Evolutionary conservation across 2,113 vertebrate genomes (phyloP).

Genomic region (Gobiocypris rarus): DNA sequence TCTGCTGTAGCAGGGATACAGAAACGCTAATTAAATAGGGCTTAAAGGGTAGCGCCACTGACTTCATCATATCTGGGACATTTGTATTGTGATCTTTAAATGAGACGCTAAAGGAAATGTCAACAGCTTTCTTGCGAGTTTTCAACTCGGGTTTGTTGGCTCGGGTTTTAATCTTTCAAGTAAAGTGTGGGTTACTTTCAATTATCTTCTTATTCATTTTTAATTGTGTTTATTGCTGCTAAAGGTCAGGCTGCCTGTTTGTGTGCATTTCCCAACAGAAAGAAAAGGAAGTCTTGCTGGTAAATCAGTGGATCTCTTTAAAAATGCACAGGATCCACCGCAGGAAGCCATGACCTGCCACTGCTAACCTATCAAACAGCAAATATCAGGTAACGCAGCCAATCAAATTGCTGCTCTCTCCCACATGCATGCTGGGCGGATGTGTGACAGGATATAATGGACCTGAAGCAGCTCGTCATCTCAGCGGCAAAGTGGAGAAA

Average conservation of each 20-base stretch:
- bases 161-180: conserved; percentile 51
- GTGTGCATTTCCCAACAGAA: conserved; percentile 68
- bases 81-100: conserved; percentile 41
- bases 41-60: conserved; percentile 9
- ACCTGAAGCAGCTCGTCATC: conserved; percentile 5
- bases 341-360: conserved; percentile 70
- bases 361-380: conserved; percentile 76
- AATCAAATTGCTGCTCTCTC: conserved; percentile 60
- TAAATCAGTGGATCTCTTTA: conserved; percentile 73
- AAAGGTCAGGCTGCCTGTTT: conserved; percentile 78
- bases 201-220: conserved; percentile 83
- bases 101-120: conserved; percentile 63
- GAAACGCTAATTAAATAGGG: not conserved
- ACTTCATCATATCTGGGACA: conserved; percentile 35
- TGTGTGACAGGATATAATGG: conserved; percentile 35
- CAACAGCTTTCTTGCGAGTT: conserved; percentile 65
- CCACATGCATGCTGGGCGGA: conserved; percentile 44
- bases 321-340: conserved; percentile 71
- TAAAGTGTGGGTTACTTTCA: conserved; percentile 74
- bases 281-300: conserved; percentile 70
- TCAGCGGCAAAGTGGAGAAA: conserved; percentile 7
- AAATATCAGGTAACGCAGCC: conserved; percentile 76
- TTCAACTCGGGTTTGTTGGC: conserved; percentile 53
- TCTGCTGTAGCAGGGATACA: not conserved
- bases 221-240: conserved; percentile 80